These are phyloP conservation scores for Cephus pygmeus DNA, from an alignment of 2,888 invertebrate genomes.

Conservation along the genomic window DNA sequence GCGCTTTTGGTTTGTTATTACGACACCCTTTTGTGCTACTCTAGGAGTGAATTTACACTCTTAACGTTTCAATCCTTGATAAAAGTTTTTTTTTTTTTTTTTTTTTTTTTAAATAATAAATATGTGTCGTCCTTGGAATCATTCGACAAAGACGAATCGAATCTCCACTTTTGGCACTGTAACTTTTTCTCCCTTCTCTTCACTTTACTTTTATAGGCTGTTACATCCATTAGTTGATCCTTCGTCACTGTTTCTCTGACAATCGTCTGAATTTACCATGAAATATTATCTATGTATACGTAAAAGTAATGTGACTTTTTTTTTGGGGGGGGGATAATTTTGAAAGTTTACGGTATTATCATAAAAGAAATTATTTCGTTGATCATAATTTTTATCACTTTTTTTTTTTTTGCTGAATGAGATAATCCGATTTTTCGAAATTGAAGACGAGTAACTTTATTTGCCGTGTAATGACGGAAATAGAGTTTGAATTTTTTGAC, in stretches of 20 bases:
- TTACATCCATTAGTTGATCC: background rate
- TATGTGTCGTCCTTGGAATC: too few species aligned
- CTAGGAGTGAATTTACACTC: background rate
- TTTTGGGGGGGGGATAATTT: too few species aligned
- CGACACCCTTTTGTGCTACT: background rate
- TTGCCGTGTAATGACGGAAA: background rate
- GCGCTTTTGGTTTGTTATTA: background rate
- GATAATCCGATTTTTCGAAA: background rate
- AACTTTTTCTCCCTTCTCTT: background rate
- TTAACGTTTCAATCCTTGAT: background rate
- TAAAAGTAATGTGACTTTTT: too few species aligned
- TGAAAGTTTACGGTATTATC: background rate
- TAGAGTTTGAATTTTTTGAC: background rate
- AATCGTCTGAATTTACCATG: background rate
- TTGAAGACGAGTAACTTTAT: background rate
- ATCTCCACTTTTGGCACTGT: too few species aligned
- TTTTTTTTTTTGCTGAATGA: too few species aligned
- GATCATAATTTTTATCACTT: background rate
- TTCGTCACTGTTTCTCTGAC: too few species aligned
- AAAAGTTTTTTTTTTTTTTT: background rate
- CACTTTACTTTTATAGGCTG: background rate
- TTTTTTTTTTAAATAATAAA: too few species aligned
- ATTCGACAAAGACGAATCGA: too few species aligned
- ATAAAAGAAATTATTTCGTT: background rate
- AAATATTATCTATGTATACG: too few species aligned